Evolutionary conservation across 2,888 invertebrate genomes (phyloP).

Genomic region (Tipula confusa): DNA sequence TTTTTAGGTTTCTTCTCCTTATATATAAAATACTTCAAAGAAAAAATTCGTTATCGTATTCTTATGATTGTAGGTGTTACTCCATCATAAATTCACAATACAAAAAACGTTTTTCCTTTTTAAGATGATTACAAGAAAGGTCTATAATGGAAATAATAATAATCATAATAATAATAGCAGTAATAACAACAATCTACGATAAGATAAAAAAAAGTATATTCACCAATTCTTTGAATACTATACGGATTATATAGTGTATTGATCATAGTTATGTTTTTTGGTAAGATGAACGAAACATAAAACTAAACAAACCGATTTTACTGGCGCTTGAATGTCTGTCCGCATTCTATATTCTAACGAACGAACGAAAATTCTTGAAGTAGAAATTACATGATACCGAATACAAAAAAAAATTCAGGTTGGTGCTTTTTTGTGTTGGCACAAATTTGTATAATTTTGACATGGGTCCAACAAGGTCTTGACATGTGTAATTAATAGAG

Average conservation of each 20-base stretch:
- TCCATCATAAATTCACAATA: slow-evolving; percentile 7
- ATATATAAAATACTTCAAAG: background rate
- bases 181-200: background rate
- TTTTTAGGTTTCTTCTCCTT: background rate
- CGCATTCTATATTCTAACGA: background rate
- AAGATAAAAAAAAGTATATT: background rate
- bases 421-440: background rate
- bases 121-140: background rate
- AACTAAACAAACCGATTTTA: background rate
- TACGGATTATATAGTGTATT: background rate
- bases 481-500: slow-evolving; percentile 3
- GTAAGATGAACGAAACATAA: background rate
- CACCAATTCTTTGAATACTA: background rate
- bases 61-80: slow-evolving; percentile 9
- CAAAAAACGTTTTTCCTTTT: background rate
- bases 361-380: background rate
- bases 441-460: background rate
- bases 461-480: background rate
- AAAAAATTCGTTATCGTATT: background rate
- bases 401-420: background rate
- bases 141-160: background rate
- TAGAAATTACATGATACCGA: background rate
- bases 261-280: background rate
- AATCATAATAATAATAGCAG: background rate
- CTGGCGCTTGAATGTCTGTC: background rate